A percentile compares a stretch with the other conserved stretches of the same genome.
phyloP scores from a whole-genome alignment of 2,113 vertebrate species.

The Scolopax mira region DNA sequence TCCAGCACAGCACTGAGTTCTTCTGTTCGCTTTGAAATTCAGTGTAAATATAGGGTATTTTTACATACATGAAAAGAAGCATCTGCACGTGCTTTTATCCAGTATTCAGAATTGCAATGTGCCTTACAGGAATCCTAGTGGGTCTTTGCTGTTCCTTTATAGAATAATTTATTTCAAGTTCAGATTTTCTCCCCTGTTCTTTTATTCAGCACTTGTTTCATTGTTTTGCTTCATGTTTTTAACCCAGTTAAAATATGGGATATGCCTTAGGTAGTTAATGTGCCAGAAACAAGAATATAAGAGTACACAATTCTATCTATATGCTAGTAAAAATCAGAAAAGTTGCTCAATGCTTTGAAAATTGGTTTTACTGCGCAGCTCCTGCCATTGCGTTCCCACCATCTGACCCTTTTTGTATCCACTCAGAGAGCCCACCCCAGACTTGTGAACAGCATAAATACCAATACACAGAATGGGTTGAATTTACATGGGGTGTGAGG shows the following conservation, averaged over 20 bases:
- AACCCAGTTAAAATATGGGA: neutral
- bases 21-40: neutral
- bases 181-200: neutral
- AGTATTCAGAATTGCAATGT: neutral
- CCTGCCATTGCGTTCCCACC: neutral
- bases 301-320: neutral
- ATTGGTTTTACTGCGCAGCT: neutral
- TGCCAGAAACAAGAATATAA: neutral
- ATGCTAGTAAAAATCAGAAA: neutral
- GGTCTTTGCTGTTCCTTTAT: neutral
- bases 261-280: neutral
- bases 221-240: neutral
- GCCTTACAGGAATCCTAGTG: neutral
- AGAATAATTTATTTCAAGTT: neutral
- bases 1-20: neutral
- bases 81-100: neutral
- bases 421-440: neutral
- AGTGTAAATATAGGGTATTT: neutral
- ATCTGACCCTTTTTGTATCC: accelerated
- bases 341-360: neutral
- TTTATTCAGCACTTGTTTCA: neutral
- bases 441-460: neutral
- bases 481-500: neutral
- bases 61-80: neutral
- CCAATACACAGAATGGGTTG: neutral